Percentiles rank a stretch among this genome's conserved stretches.
phyloP scores from a whole-genome alignment of 2,113 vertebrate species.

The Bostrychus sinensis region DNA sequence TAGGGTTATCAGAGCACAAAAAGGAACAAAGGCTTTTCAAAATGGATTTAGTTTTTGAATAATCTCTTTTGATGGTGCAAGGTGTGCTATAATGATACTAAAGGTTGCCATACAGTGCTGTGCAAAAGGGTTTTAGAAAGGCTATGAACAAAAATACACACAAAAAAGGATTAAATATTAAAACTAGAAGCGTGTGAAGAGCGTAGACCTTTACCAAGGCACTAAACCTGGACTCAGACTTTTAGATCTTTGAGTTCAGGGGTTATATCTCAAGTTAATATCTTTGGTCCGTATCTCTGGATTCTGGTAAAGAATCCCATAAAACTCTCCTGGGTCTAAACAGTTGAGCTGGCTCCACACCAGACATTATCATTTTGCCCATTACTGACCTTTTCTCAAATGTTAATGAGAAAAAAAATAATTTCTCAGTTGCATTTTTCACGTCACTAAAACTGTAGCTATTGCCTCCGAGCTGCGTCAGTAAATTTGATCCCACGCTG shows the following conservation, averaged over 20 bases:
- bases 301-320: background rate
- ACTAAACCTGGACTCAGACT: background rate
- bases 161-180: background rate
- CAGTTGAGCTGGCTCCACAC: background rate
- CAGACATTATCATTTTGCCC: background rate
- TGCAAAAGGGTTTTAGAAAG: background rate
- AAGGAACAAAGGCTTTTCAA: slow-evolving; percentile 27
- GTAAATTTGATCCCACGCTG: background rate
- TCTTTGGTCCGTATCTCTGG: background rate
- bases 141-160: background rate
- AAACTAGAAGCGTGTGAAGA: background rate
- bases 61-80: slow-evolving; percentile 21
- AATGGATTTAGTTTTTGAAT: slow-evolving; percentile 8
- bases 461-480: slow-evolving; percentile 1
- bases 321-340: background rate
- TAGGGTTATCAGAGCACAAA: slow-evolving; percentile 21
- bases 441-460: background rate
- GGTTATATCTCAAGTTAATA: no score
- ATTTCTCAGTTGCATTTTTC: background rate
- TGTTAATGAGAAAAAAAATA: background rate
- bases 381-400: background rate
- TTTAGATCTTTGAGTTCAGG: no score
- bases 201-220: background rate
- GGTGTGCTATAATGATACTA: slow-evolving; percentile 14
- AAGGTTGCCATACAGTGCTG: background rate